These are phyloP conservation scores for Myopa testacea DNA, from an alignment of 2,888 invertebrate genomes.

Conservation along the genomic window DNA sequence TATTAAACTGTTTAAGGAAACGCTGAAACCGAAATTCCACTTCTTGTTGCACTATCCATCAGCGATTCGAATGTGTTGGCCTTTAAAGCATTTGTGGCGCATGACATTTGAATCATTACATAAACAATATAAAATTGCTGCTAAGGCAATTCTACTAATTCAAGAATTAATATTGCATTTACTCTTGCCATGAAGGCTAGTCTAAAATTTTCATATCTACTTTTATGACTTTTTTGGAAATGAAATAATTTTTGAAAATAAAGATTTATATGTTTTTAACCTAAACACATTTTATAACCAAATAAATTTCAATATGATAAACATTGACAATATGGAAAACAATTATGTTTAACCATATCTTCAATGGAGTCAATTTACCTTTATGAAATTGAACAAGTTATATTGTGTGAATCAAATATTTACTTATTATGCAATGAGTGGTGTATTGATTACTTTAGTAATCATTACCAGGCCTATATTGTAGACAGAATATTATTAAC, in stretches of 20 bases:
- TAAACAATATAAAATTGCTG: constrained; percentile 38
- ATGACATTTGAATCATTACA: constrained; percentile 42
- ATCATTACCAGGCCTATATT: too few species aligned
- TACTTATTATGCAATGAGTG: constrained; percentile 36
- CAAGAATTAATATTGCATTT: constrained; percentile 40
- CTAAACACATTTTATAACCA: neutral
- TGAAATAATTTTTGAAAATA: constrained; percentile 42
- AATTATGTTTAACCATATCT: constrained; percentile 41
- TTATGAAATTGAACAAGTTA: constrained; percentile 37
- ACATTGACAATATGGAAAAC: constrained; percentile 38
- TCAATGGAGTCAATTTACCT: constrained; percentile 24
- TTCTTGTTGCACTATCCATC: constrained; percentile 40
- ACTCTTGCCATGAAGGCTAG: constrained; percentile 39
- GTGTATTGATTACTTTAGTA: constrained; percentile 28
- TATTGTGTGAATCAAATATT: constrained; percentile 26
- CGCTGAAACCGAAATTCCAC: constrained; percentile 42
- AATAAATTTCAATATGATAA: constrained; percentile 25
- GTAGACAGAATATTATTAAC: neutral
- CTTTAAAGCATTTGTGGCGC: constrained; percentile 40
- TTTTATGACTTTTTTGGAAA: constrained; percentile 41
- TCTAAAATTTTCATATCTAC: constrained; percentile 29
- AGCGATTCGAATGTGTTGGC: constrained; percentile 36
- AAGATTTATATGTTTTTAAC: constrained; percentile 30
- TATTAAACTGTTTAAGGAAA: constrained; percentile 36
- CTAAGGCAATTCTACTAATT: constrained; percentile 39